phyloP scores from a whole-genome alignment of 2,113 vertebrate genomes.

The Semnornis frantzii region DNA sequence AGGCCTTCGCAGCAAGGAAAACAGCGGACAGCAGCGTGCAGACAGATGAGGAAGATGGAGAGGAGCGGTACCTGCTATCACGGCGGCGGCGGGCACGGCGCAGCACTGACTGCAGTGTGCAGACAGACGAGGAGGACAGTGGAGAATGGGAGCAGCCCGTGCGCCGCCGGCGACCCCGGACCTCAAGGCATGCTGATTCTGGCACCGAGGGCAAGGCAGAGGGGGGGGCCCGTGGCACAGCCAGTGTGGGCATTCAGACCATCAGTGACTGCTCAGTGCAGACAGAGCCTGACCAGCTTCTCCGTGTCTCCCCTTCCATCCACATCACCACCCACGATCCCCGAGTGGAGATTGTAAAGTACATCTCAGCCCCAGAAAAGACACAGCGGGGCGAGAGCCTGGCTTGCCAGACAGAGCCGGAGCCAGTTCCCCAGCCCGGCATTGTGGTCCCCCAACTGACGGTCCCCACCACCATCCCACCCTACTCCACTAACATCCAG shows the following conservation, averaged over 20 bases:
- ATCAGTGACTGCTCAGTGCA: slow-evolving; percentile 96
- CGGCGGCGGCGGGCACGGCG: slow-evolving; percentile 88
- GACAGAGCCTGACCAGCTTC: slow-evolving; percentile 91
- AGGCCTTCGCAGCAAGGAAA: slow-evolving; percentile 77
- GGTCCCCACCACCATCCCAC: slow-evolving; percentile 89
- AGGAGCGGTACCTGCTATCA: slow-evolving; percentile 88
- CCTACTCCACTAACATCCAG: slow-evolving; percentile 92
- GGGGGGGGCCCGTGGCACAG: slow-evolving; percentile 69
- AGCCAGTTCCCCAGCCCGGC: slow-evolving; percentile 84
- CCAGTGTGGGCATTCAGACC: slow-evolving; percentile 95
- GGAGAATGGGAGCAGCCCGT: slow-evolving; percentile 96
- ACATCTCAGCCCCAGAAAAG: slow-evolving; percentile 95
- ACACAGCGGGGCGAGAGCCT: slow-evolving; percentile 93
- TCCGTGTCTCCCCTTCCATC: slow-evolving; percentile 92
- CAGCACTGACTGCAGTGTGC: slow-evolving; percentile 93
- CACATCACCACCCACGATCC: slow-evolving; percentile 93
- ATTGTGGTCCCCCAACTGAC: slow-evolving; percentile 87
- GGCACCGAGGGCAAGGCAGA: slow-evolving; percentile 84
- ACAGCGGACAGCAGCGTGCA: slow-evolving; percentile 93
- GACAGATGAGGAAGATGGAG: slow-evolving; percentile 95
- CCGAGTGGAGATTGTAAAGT: slow-evolving; percentile 92
- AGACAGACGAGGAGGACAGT: slow-evolving; percentile 95
- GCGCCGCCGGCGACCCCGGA: slow-evolving; percentile 87
- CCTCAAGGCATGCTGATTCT: slow-evolving; percentile 88
- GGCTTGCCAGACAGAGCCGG: slow-evolving; percentile 95